phyloP scores from a whole-genome alignment of 2,797 vertebrate genomes.

The Peromyscus attwateri region DNA sequence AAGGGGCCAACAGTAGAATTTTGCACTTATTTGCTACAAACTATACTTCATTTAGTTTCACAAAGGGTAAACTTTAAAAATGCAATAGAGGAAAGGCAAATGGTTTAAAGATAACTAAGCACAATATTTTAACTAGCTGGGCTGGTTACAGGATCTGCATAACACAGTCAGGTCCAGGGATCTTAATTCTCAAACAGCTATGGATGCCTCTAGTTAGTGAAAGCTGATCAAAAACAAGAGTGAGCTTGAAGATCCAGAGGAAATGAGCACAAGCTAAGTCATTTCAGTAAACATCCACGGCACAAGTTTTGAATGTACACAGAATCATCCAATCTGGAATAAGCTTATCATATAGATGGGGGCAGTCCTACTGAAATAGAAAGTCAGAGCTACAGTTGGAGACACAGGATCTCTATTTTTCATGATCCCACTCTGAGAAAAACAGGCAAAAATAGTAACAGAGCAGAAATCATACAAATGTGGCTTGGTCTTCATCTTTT shows the following conservation, averaged over 20 bases:
- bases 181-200: not conserved
- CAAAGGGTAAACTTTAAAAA: not conserved
- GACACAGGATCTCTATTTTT: not conserved
- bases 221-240: not conserved
- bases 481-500: not conserved
- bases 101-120: constrained; percentile 14
- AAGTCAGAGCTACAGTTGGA: not conserved
- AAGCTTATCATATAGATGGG: not conserved
- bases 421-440: not conserved
- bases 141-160: not conserved
- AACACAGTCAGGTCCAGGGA: not conserved
- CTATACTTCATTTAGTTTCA: constrained; percentile 53
- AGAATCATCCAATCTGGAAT: constrained; percentile 34
- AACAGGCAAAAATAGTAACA: not conserved
- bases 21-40: not conserved
- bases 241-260: not conserved
- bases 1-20: not conserved
- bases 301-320: not conserved
- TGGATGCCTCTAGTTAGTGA: not conserved
- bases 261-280: not conserved
- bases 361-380: not conserved
- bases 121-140: constrained; percentile 20
- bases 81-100: not conserved
- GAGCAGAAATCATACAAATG: not conserved
- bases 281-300: not conserved